Conservation (phyloP, 1,140 invertebrate species). For the Drosophila prosaltans region DNA sequence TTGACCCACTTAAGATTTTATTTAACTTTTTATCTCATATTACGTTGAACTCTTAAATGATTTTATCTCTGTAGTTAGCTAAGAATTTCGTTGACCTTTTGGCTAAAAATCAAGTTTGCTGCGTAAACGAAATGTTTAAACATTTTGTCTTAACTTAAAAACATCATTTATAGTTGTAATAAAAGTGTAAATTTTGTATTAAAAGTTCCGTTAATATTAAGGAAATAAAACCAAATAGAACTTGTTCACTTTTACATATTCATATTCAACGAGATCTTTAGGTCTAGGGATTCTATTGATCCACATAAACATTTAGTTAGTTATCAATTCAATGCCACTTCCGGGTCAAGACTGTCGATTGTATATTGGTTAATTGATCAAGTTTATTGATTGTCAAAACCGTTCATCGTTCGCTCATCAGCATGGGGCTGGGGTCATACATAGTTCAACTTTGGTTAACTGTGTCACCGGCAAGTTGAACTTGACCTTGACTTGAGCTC, state of each 20-base stretch:
- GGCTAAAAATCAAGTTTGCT: slow-evolving; percentile 14
- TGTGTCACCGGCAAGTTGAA: slow-evolving; percentile 79
- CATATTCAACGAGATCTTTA: slow-evolving; percentile 53
- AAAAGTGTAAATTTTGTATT: not conserved
- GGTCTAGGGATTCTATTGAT: slow-evolving; percentile 60
- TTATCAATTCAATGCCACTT: slow-evolving; percentile 44
- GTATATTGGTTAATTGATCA: slow-evolving; percentile 24
- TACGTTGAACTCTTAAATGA: slow-evolving; percentile 28
- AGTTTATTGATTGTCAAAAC: slow-evolving; percentile 14
- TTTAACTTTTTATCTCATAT: slow-evolving; percentile 9
- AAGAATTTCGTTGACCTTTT: slow-evolving; percentile 43
- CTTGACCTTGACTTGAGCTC: slow-evolving; percentile 64
- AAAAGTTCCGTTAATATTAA: slow-evolving; percentile 56
- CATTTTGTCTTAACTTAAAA: not conserved
- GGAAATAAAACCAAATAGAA: slow-evolving; percentile 50
- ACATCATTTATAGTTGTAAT: too few relatives aligned
- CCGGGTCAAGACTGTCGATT: slow-evolving; percentile 59
- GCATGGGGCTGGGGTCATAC: slow-evolving; percentile 60
- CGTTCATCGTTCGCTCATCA: slow-evolving; percentile 25
- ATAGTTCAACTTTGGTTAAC: slow-evolving; percentile 53
- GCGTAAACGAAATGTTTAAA: slow-evolving; percentile 31
- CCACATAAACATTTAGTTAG: slow-evolving; percentile 20
- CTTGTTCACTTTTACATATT: slow-evolving; percentile 61
- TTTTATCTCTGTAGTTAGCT: slow-evolving; percentile 18
- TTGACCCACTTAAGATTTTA: slow-evolving; percentile 40